phyloP scores from a whole-genome alignment of 2,888 invertebrate genomes.

The Syritta pipiens region DNA sequence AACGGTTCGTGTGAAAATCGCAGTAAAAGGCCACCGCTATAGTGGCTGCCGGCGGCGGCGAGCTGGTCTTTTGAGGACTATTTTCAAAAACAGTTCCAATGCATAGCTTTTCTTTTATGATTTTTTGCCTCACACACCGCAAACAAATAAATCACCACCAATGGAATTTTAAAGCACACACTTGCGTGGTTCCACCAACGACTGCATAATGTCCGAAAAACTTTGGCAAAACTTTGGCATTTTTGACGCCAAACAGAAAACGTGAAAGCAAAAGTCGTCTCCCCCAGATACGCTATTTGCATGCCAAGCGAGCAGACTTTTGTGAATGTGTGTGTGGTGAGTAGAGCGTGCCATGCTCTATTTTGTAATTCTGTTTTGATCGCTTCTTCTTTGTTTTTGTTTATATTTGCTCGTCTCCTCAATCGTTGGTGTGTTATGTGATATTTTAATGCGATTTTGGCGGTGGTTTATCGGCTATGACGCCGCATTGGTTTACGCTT shows the following conservation, averaged over 20 bases:
- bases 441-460: constrained; percentile 32
- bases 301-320: constrained; percentile 34
- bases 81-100: constrained; percentile 33
- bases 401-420: constrained; percentile 29
- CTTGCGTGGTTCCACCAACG: constrained; percentile 3
- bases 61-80: constrained; percentile 13
- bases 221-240: constrained; percentile 1
- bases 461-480: constrained; percentile 34
- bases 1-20: constrained; percentile 54
- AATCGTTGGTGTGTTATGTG: constrained; percentile 25
- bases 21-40: constrained; percentile 7
- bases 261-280: constrained; percentile 63
- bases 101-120: too few species aligned
- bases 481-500: constrained; percentile 14
- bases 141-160: too few species aligned
- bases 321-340: constrained; percentile 13
- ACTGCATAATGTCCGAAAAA: neutral
- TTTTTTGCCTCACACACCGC: too few species aligned
- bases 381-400: constrained; percentile 58
- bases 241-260: constrained; percentile 3
- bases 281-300: constrained; percentile 50
- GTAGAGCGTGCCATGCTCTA: constrained; percentile 44
- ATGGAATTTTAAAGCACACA: constrained; percentile 21
- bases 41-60: neutral
- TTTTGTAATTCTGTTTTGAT: constrained; percentile 47